Evolutionary conservation across 2,797 vertebrate species (phyloP).

Genomic region (Sebastes miniatus): DNA sequence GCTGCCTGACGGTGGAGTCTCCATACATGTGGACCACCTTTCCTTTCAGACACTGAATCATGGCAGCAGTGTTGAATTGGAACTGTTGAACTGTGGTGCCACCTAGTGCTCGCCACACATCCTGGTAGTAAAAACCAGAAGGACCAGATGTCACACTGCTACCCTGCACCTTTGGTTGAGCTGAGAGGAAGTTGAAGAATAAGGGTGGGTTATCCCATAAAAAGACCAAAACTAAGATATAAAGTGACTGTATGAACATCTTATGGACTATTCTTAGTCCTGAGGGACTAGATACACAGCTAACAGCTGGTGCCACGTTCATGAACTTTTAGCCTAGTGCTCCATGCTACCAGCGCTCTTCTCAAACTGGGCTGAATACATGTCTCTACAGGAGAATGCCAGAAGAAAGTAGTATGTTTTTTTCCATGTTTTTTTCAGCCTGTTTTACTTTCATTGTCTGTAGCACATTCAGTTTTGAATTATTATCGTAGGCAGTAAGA

Average conservation of each 20-base stretch:
- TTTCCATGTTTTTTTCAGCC: too few relatives aligned
- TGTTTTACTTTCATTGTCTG: too few relatives aligned
- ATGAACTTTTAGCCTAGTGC: not conserved
- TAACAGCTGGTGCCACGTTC: not conserved
- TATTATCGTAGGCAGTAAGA: too few relatives aligned
- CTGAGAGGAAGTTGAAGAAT: conserved; percentile 4
- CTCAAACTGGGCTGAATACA: not conserved
- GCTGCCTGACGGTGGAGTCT: conserved; percentile 93
- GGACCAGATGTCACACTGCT: conserved; percentile 35
- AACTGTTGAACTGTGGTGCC: conserved; percentile 66
- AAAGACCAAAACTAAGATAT: not conserved
- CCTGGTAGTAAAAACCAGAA: conserved; percentile 88
- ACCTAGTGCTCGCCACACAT: conserved; percentile 80
- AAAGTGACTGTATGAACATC: not conserved
- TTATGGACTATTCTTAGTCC: too few relatives aligned
- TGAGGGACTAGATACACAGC: not conserved
- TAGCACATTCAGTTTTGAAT: too few relatives aligned
- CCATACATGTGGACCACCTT: conserved; percentile 89
- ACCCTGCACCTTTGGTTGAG: not conserved
- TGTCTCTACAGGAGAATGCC: not conserved
- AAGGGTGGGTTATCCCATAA: not conserved
- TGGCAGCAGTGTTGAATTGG: conserved; percentile 84
- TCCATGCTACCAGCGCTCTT: not conserved
- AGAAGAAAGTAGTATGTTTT: not conserved
- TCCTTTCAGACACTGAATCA: conserved; percentile 86